Percentiles rank a stretch among this genome's conserved stretches.
Conservation (phyloP, 2,797 vertebrate genomes). For the Mormyrops boulengeri region DNA sequence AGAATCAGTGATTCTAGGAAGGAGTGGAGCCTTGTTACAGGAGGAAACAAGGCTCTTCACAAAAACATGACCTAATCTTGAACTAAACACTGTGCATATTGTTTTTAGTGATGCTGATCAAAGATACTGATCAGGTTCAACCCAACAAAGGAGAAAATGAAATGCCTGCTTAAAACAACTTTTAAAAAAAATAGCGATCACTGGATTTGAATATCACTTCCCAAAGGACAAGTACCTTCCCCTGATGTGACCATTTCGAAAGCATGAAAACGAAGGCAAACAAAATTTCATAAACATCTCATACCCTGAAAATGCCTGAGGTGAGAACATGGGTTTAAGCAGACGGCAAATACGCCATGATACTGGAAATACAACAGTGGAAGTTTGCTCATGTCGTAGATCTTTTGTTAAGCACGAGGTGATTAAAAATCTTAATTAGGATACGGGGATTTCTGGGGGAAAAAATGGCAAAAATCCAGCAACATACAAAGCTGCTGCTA, state of each 20-base stretch:
- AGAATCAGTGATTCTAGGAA: background rate
- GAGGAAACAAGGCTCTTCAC: background rate
- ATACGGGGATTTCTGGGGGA: background rate
- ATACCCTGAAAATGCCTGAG: background rate
- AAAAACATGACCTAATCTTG: background rate
- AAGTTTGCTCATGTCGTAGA: background rate
- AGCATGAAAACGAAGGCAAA: background rate
- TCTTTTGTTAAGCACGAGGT: background rate
- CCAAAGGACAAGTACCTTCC: background rate
- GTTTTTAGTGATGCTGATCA: background rate
- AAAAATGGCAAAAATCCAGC: background rate
- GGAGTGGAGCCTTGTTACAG: background rate
- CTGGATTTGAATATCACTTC: background rate
- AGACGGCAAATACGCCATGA: background rate
- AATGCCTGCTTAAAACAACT: conserved; percentile 9
- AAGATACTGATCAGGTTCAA: background rate
- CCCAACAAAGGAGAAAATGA: conserved; percentile 4
- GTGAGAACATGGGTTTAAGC: background rate
- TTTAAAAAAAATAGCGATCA: conserved; percentile 10
- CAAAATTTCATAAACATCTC: background rate
- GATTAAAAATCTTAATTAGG: background rate
- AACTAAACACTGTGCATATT: background rate
- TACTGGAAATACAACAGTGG: background rate
- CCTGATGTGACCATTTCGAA: background rate
- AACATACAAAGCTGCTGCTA: background rate